phyloP scores from a whole-genome alignment of 2,113 vertebrate species.

The Montifringilla adamsi region DNA sequence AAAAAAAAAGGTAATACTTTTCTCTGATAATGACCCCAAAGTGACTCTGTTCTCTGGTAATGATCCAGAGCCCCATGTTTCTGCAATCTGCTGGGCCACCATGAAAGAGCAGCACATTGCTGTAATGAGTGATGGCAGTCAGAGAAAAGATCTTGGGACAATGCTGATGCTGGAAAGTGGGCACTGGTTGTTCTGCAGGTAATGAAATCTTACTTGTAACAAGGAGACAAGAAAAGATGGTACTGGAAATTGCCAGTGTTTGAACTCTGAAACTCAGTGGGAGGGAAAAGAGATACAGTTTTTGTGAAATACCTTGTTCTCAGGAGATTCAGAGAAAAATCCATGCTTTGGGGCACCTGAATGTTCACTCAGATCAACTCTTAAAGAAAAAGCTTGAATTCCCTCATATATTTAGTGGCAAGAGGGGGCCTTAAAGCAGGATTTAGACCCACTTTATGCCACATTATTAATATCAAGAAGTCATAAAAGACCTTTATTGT shows the following conservation, averaged over 20 bases:
- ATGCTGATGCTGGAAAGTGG: neutral
- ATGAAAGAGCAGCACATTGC: neutral
- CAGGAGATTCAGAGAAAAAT: slow-evolving; percentile 11
- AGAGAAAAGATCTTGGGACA: slow-evolving; percentile 28
- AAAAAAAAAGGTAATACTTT: neutral
- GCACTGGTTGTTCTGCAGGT: neutral
- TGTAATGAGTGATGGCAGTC: slow-evolving; percentile 16
- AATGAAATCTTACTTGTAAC: slow-evolving; percentile 35
- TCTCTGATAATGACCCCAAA: slow-evolving; percentile 40
- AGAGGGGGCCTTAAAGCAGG: slow-evolving; percentile 33
- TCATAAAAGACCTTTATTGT: slow-evolving; percentile 34
- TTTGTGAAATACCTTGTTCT: slow-evolving; percentile 49
- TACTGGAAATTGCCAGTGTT: slow-evolving; percentile 37
- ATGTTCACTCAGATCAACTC: slow-evolving; percentile 6
- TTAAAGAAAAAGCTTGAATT: slow-evolving; percentile 26
- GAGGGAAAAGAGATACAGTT: slow-evolving; percentile 49
- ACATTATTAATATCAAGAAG: slow-evolving; percentile 42
- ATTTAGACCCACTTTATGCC: slow-evolving; percentile 38
- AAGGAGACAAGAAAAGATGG: slow-evolving; percentile 30
- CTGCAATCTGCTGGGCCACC: neutral
- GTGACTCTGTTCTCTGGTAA: slow-evolving; percentile 34
- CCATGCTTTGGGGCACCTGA: neutral
- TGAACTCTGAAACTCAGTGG: slow-evolving; percentile 61
- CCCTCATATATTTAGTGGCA: neutral
- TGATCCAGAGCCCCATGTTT: slow-evolving; percentile 12